Conservation (phyloP, 1,140 invertebrate species). For the Leptinotarsa undecemlineata region DNA sequence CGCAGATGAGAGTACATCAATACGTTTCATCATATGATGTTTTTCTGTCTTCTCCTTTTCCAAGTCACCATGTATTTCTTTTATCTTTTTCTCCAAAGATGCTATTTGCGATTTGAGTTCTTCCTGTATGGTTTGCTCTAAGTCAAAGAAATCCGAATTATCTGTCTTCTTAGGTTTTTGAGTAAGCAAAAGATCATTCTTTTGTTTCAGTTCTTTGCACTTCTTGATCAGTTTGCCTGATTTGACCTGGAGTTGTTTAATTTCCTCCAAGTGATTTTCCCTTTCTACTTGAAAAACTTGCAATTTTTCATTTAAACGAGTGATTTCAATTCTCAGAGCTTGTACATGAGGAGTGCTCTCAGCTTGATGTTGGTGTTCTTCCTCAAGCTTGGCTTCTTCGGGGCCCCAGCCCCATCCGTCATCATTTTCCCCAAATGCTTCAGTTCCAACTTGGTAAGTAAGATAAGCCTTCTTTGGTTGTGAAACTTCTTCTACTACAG, state of each 20-base stretch:
- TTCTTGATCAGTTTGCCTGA: constrained; percentile 72
- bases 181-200: constrained; percentile 66
- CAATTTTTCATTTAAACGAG: constrained; percentile 58
- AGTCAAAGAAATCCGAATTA: constrained; percentile 61
- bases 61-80: constrained; percentile 61
- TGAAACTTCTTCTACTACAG: constrained; percentile 57
- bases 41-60: constrained; percentile 68
- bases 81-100: constrained; percentile 66
- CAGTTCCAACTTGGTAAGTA: constrained; percentile 33
- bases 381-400: constrained; percentile 58
- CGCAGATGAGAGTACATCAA: constrained; percentile 75
- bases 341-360: constrained; percentile 44
- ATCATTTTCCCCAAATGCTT: constrained; percentile 53
- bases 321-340: constrained; percentile 48
- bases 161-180: constrained; percentile 53
- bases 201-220: constrained; percentile 72
- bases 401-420: constrained; percentile 64
- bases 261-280: constrained; percentile 60
- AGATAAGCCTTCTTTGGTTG: constrained; percentile 44
- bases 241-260: constrained; percentile 65
- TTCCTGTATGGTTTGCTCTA: constrained; percentile 75
- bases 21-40: constrained; percentile 67
- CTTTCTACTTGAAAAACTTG: constrained; percentile 59
- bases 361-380: constrained; percentile 46
- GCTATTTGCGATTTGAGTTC: constrained; percentile 71